Conservation (phyloP, 2,113 vertebrate genomes). For the Clinocottus analis region DNA sequence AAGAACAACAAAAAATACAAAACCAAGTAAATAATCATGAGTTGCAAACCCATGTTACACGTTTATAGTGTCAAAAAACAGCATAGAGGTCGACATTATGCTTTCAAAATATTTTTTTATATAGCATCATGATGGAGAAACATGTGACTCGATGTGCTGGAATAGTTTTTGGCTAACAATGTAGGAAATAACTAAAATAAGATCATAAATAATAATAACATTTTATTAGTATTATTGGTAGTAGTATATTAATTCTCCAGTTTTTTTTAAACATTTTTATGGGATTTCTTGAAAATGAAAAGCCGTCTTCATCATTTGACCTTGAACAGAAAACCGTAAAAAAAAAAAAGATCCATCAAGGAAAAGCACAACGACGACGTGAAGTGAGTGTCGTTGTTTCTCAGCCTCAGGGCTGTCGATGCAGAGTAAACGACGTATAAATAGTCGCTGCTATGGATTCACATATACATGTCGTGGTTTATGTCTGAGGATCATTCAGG, state of each 20-base stretch:
- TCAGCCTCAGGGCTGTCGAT: not conserved
- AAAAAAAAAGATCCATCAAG: no score
- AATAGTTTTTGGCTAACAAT: not conserved
- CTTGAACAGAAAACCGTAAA: not conserved
- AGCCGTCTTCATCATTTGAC: not conserved
- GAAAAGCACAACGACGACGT: constrained; percentile 1
- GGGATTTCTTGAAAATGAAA: not conserved
- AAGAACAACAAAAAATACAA: no score
- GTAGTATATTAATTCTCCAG: no score
- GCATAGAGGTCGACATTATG: no score
- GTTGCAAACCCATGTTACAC: no score
- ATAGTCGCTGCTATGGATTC: not conserved
- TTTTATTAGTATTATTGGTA: no score
- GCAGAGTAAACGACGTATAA: not conserved
- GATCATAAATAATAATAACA: not conserved
- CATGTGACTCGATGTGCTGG: not conserved
- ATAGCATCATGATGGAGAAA: not conserved
- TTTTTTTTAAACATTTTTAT: not conserved
- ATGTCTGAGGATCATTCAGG: not conserved
- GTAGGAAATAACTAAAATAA: not conserved
- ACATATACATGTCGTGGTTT: not conserved
- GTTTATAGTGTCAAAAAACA: no score
- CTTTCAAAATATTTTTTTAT: no score
- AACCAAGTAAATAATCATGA: no score
- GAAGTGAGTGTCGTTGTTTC: not conserved